Conservation (phyloP, 2,113 vertebrate species). For the Otocyon megalotis region DNA sequence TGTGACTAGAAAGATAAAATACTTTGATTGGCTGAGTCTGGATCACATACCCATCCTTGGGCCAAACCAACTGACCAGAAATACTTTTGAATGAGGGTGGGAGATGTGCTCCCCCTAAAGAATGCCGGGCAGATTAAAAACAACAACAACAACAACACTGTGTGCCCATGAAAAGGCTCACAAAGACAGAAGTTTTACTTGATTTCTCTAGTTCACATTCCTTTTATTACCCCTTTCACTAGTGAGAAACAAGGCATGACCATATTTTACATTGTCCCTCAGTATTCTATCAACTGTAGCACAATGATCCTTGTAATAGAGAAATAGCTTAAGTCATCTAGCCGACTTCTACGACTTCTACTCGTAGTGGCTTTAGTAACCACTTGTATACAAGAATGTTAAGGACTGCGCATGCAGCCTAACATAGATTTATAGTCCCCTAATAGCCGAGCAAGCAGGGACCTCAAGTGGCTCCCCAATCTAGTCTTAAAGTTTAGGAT, state of each 20-base stretch:
- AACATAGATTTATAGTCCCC: not conserved
- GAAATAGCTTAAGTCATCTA: constrained; percentile 3
- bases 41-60: not conserved
- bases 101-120: not conserved
- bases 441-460: not conserved
- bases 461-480: not conserved
- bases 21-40: not conserved
- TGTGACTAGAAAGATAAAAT: constrained; percentile 6
- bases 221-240: constrained; percentile 16
- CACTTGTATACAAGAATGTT: not conserved
- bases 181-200: not conserved
- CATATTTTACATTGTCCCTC: not conserved
- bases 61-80: not conserved
- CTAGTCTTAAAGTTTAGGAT: not conserved
- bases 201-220: not conserved
- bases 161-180: not conserved
- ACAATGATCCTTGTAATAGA: constrained; percentile 31
- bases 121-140: not conserved
- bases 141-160: no score
- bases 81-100: not conserved
- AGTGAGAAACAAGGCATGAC: constrained; percentile 32
- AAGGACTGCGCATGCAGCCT: not conserved
- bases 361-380: not conserved
- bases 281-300: not conserved
- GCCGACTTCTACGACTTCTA: constrained; percentile 10